Base-by-base conservation (phyloP, 2,113 vertebrate species). In the Panurus biarmicus region DNA sequence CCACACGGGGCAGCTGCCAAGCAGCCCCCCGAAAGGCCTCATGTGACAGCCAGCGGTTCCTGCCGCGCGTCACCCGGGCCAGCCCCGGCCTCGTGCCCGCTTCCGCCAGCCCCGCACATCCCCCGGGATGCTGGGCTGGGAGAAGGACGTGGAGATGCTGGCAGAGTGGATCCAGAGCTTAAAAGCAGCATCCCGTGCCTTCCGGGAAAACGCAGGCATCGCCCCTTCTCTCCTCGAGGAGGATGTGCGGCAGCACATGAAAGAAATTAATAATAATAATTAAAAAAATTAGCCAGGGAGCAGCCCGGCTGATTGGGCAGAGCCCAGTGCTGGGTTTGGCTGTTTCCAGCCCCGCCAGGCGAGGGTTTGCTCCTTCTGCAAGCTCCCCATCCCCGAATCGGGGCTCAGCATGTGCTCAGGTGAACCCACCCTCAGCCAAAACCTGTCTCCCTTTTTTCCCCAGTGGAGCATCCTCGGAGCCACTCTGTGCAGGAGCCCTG, bases 31-130 rank as follows among this genome's bases (percentile, higher is more conserved):
- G 28, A 70, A 70, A 28, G 80, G 92, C 90, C 89, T 67, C 89
- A 36, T 80, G 89, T 88, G 95, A 94, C 87, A 89, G 64, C 16
- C 58, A 66, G 82, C 6, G 7, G 88, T 72, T 94, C 87, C 95
- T 85, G 87, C 75, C 1, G 28, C 11, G 36, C 14, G 26, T 81
- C 93, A 79, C 82, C 90, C 79, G 14, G 60, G 35, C 74, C 10
- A 4, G 86, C 77, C 78, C 66, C 65, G 4, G 23, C 74, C 85
- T 24, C 20, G 14, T 11, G 45, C 45, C 90, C 1, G 20, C 62
- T 72, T 86, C 85, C 35, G 22, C 87, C 38, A 0, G 10, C 58
- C 33, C 2, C 4, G 42, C 38, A 1, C 12, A 3, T 82, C 75
- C 94, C 67, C 0, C 0, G 54, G 89, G 89, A 83, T 26, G 45